Evolutionary conservation across 1,140 invertebrate species (phyloP).

Genomic region (Drosophila bifasciata): DNA sequence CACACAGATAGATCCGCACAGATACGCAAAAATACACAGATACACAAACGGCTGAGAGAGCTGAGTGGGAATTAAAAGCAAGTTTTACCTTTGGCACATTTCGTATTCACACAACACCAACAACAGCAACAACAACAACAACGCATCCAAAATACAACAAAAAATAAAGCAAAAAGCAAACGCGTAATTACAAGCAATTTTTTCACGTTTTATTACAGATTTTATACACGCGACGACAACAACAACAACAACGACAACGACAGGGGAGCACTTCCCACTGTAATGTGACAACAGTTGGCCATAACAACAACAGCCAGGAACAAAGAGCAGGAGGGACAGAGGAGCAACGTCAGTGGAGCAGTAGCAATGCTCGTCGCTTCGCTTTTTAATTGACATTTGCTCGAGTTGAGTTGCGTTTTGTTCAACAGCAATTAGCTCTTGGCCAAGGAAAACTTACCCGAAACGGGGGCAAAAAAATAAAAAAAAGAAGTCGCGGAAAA

Average conservation of each 20-base stretch:
- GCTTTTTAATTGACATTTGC: conserved; percentile 81
- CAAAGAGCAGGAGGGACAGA: conserved; percentile 3
- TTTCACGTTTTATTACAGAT: conserved; percentile 82
- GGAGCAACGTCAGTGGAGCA: conserved; percentile 25
- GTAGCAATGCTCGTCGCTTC: conserved; percentile 54
- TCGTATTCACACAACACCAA: conserved; percentile 62
- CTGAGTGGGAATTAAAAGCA: conserved; percentile 66
- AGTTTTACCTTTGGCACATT: conserved; percentile 67
- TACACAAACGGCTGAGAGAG: conserved; percentile 22
- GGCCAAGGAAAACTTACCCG: conserved; percentile 9
- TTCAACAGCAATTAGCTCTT: conserved; percentile 72
- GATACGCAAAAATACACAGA: conserved; percentile 17
- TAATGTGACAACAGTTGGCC: conserved; percentile 76
- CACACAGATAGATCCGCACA: conserved; percentile 1
- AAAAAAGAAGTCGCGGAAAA: not conserved
- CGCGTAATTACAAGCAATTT: conserved; percentile 81
- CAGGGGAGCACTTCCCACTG: conserved; percentile 64
- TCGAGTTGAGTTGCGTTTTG: conserved; percentile 64
- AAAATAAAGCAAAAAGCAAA: conserved; percentile 6
- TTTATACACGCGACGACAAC: conserved; percentile 61
- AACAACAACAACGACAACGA: conserved; percentile 27
- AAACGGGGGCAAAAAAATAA: conserved; percentile 13
- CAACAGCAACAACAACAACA: no score
- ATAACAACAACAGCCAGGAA: conserved; percentile 48
- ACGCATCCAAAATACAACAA: no score